These are phyloP conservation scores for Phaedon cochleariae DNA, from an alignment of 2,888 invertebrate genomes.

Conservation along the genomic window DNA sequence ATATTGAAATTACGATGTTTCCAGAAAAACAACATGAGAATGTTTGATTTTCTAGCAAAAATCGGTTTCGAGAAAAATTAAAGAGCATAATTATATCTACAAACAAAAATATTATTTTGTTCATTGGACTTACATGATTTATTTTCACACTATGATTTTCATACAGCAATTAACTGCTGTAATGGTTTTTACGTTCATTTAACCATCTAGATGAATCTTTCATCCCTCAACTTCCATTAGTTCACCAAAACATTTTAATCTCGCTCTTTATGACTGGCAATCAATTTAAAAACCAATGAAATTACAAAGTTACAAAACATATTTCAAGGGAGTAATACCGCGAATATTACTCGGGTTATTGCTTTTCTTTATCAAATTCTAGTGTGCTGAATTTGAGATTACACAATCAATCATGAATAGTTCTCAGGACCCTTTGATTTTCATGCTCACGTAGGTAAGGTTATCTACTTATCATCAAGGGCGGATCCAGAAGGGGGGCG, in stretches of 20 bases:
- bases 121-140: neutral
- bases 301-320: neutral
- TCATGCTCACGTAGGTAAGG: too few species aligned
- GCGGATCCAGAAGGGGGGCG: too few species aligned
- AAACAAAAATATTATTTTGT: neutral
- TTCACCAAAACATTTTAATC: neutral
- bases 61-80: neutral
- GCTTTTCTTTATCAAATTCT: slow-evolving; percentile 21
- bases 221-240: neutral
- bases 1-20: slow-evolving; percentile 36
- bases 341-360: slow-evolving; percentile 26
- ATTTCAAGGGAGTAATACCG: slow-evolving; percentile 22
- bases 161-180: too few species aligned
- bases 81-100: neutral
- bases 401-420: too few species aligned
- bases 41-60: neutral
- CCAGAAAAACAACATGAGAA: slow-evolving; percentile 38
- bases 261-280: neutral
- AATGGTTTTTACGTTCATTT: too few species aligned
- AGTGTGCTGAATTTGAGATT: too few species aligned
- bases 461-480: too few species aligned
- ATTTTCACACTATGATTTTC: neutral
- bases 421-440: too few species aligned
- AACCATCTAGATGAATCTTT: neutral
- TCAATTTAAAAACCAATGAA: neutral